These are phyloP conservation scores for Acanthosepion lycidas DNA, from an alignment of 2,888 invertebrate genomes.

Conservation along the genomic window DNA sequence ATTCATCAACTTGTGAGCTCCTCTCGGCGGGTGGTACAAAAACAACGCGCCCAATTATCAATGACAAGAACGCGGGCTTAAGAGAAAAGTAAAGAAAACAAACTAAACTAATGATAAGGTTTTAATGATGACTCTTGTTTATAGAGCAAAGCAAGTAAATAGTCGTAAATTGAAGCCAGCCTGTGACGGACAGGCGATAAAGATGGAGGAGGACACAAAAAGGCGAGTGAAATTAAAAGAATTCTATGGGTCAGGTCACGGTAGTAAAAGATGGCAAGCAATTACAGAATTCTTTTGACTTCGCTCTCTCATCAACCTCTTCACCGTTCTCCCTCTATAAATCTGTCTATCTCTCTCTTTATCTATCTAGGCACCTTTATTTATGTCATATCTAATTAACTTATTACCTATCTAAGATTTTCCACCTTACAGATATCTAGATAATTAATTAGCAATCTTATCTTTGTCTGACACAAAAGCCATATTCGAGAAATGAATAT, in stretches of 20 bases:
- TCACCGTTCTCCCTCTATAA: neutral
- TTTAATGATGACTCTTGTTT: slow-evolving; percentile 10
- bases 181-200: slow-evolving; percentile 6
- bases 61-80: slow-evolving; percentile 9
- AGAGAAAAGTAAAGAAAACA: neutral
- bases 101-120: slow-evolving; percentile 11
- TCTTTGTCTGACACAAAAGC: too few relatives aligned
- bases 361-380: neutral
- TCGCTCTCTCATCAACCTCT: neutral
- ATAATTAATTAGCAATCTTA: too few relatives aligned
- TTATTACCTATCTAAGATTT: neutral
- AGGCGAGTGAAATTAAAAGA: neutral
- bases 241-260: neutral
- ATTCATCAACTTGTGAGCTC: slow-evolving; percentile 33
- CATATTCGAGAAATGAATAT: too few relatives aligned
- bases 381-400: neutral
- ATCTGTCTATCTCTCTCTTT: neutral
- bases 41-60: slow-evolving; percentile 33
- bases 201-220: neutral
- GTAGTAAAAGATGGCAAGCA: neutral
- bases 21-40: neutral
- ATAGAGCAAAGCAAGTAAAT: slow-evolving; percentile 9
- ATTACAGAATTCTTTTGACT: neutral
- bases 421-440: neutral
- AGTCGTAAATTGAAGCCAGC: neutral